phyloP scores from a whole-genome alignment of 1,140 invertebrate genomes.

The Drosophila bocki region DNA sequence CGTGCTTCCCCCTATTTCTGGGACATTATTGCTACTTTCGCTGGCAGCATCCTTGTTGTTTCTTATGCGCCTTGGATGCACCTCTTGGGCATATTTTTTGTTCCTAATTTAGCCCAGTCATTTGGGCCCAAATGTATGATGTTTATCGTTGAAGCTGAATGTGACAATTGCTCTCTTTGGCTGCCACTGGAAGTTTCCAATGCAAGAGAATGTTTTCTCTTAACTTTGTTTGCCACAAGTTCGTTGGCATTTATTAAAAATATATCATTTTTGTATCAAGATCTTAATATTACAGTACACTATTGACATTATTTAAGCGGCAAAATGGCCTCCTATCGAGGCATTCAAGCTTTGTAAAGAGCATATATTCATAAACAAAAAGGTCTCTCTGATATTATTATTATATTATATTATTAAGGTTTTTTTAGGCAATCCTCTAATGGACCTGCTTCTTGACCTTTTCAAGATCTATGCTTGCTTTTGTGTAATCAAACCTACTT shows the following conservation, averaged over 20 bases:
- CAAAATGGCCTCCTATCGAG: not conserved
- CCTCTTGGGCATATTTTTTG: conserved; percentile 55
- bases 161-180: conserved; percentile 21
- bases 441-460: too few species aligned
- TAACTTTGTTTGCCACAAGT: not conserved
- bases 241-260: not conserved
- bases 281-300: too few species aligned
- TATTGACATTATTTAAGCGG: not conserved
- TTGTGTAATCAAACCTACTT: too few species aligned
- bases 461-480: too few species aligned
- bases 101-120: conserved; percentile 53
- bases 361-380: not conserved
- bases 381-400: not conserved
- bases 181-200: conserved; percentile 58
- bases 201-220: conserved; percentile 26
- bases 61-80: conserved; percentile 47
- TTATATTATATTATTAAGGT: not conserved
- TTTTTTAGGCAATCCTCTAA: too few species aligned
- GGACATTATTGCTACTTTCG: conserved; percentile 52
- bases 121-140: conserved; percentile 22
- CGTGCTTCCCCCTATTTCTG: conserved; percentile 11
- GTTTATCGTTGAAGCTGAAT: conserved; percentile 66
- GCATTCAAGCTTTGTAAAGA: too few species aligned
- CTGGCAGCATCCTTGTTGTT: conserved; percentile 38
- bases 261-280: not conserved